These are phyloP conservation scores for Eristalis intricaria DNA, from an alignment of 2,888 invertebrate genomes.

Conservation along the genomic window DNA sequence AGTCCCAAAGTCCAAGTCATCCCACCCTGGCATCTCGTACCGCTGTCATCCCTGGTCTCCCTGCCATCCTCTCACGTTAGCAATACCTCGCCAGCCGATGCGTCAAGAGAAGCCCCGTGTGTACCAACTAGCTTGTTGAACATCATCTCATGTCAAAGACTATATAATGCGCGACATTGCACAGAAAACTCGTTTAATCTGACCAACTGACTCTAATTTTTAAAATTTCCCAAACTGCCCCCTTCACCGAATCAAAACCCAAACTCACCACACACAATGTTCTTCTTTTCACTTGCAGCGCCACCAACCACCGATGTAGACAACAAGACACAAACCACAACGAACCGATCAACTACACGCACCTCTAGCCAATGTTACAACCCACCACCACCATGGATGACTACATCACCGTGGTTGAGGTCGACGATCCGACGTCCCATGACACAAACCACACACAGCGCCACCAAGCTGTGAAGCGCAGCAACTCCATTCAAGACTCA, in stretches of 20 bases:
- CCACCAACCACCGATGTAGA: conserved; percentile 49
- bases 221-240: not conserved
- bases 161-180: too few relatives aligned
- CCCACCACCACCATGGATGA: conserved; percentile 77
- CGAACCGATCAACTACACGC: conserved; percentile 12
- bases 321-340: not conserved
- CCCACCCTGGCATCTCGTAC: too few relatives aligned
- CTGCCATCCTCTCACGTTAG: too few relatives aligned
- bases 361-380: conserved; percentile 12
- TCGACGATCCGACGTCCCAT: conserved; percentile 82
- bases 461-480: conserved; percentile 77
- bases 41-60: too few relatives aligned
- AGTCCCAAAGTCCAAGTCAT: too few relatives aligned
- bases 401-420: conserved; percentile 85
- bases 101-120: too few relatives aligned
- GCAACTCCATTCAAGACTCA: conserved; percentile 77
- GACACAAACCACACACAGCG: conserved; percentile 76
- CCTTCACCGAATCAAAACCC: not conserved
- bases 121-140: too few relatives aligned
- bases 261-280: not conserved
- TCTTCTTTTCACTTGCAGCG: conserved; percentile 44
- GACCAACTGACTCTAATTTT: not conserved
- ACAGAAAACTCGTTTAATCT: too few relatives aligned
- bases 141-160: too few relatives aligned
- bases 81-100: too few relatives aligned